Evolutionary conservation across 37 sponge, comb jelly and placozoan species (phyloP).

Genomic region (Agelas oroides): DNA sequence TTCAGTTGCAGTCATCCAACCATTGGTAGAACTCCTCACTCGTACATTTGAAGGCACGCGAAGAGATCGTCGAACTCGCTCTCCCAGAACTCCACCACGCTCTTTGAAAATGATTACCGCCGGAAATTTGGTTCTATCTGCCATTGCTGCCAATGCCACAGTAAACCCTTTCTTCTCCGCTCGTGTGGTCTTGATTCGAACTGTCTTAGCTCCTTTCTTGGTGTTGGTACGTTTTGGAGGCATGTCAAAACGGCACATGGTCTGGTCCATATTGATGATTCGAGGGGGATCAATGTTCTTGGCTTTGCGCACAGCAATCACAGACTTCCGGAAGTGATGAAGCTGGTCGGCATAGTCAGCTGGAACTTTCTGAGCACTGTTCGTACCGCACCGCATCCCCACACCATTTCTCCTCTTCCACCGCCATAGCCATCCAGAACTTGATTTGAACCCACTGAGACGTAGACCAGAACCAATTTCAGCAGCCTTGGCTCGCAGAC

Average conservation of each 20-base stretch:
- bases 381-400: constrained; percentile 18
- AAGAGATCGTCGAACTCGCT: neutral
- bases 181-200: constrained; percentile 5
- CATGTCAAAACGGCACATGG: constrained; percentile 49
- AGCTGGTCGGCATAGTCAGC: constrained; percentile 19
- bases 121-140: constrained; percentile 14
- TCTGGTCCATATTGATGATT: constrained; percentile 51
- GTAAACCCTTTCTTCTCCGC: constrained; percentile 50
- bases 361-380: constrained; percentile 33
- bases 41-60: constrained; percentile 24
- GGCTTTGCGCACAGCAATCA: neutral
- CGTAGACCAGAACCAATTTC: constrained; percentile 15
- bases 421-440: constrained; percentile 7
- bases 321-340: constrained; percentile 2
- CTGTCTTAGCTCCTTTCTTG: constrained; percentile 1
- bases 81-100: constrained; percentile 22
- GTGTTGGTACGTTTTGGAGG: neutral
- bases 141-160: constrained; percentile 40
- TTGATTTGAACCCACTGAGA: constrained; percentile 10
- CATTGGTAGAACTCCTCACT: constrained; percentile 23
- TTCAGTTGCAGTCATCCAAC: constrained; percentile 30
- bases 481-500: constrained; percentile 1
- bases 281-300: neutral
- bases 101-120: constrained; percentile 42
- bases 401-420: constrained; percentile 27